phyloP scores from a whole-genome alignment of 2,888 invertebrate genomes.

The Tenthredo notha region DNA sequence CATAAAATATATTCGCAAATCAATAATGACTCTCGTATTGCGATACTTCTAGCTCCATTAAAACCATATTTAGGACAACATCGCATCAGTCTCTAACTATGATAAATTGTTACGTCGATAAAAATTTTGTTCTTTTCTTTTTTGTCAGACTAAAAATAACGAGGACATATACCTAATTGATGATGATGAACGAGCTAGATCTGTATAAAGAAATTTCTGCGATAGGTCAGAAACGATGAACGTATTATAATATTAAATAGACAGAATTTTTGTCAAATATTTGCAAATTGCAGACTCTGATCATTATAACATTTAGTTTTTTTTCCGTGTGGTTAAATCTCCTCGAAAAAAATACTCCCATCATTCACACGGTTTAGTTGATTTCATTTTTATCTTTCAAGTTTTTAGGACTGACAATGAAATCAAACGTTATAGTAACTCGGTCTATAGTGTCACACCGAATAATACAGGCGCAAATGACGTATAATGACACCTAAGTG shows the following conservation, averaged over 20 bases:
- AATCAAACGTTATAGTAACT: background rate
- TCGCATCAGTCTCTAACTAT: background rate
- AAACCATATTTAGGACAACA: background rate
- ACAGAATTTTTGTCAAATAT: background rate
- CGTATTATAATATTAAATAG: background rate
- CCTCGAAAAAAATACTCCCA: background rate
- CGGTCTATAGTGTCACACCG: background rate
- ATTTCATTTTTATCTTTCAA: background rate
- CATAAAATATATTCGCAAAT: background rate
- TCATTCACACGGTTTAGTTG: background rate
- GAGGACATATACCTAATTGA: background rate
- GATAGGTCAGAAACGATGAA: background rate
- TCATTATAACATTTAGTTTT: background rate
- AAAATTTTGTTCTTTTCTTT: background rate
- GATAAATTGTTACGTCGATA: background rate
- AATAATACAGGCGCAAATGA: constrained; percentile 40
- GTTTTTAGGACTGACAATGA: background rate
- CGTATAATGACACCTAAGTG: constrained; percentile 40
- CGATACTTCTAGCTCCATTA: background rate
- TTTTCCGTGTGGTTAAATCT: background rate
- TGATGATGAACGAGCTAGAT: background rate
- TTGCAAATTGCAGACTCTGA: background rate
- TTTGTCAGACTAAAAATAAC: background rate
- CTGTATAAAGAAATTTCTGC: background rate
- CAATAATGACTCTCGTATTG: background rate